A percentile compares a stretch with the other conserved stretches of the same genome.
These are phyloP conservation scores for Oncorhynchus tshawytscha DNA, from an alignment of 2,113 vertebrate genomes.

Conservation along the genomic window DNA sequence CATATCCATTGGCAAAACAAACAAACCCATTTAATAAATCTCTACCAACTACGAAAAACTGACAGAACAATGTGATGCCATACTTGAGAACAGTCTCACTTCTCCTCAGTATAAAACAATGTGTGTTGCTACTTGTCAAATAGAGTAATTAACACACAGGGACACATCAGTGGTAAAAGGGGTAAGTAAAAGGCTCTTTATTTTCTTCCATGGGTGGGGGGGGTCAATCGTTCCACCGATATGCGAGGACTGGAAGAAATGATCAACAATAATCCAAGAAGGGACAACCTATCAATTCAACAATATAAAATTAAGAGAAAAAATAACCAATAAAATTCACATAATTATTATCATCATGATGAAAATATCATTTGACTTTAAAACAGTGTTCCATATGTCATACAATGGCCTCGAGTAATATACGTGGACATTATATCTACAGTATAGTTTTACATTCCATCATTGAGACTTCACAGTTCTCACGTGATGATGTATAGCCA, in stretches of 20 bases:
- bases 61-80: conserved; percentile 72
- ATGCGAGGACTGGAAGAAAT: conserved; percentile 7
- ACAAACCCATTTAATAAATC: conserved; percentile 60
- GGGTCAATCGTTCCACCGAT: conserved; percentile 15
- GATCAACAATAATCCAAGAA: neutral
- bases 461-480: neutral
- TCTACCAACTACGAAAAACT: conserved; percentile 70
- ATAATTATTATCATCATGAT: conserved; percentile 29
- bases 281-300: conserved; percentile 29
- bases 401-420: conserved; percentile 24
- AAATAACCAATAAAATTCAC: conserved; percentile 38
- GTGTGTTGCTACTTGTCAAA: conserved; percentile 27
- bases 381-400: conserved; percentile 18
- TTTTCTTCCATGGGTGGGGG: neutral
- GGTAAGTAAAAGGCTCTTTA: conserved; percentile 39
- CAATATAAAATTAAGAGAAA: conserved; percentile 35
- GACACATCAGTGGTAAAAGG: conserved; percentile 61
- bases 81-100: conserved; percentile 20
- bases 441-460: conserved; percentile 51
- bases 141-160: conserved; percentile 67
- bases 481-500: conserved; percentile 12
- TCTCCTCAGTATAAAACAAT: conserved; percentile 10
- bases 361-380: conserved; percentile 46
- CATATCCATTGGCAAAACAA: conserved; percentile 67
- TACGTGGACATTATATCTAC: conserved; percentile 8